These are phyloP conservation scores for Perithous albicinctus DNA, from an alignment of 2,888 invertebrate genomes.

Conservation along the genomic window DNA sequence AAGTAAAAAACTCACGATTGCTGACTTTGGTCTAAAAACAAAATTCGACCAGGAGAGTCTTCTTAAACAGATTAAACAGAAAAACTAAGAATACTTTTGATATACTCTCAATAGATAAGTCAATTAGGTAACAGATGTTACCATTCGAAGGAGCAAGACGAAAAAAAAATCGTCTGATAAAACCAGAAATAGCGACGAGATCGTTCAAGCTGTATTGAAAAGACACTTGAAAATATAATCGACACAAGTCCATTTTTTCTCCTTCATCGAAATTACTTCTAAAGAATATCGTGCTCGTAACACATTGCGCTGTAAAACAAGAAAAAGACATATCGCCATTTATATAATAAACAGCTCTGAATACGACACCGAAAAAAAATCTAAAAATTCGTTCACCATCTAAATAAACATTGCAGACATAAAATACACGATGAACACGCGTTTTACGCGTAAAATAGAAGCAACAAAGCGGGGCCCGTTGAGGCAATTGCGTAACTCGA, in stretches of 20 bases:
- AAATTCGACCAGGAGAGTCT: no score
- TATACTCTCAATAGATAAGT: no score
- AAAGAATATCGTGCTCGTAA: background rate
- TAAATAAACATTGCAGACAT: background rate
- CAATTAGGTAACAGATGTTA: no score
- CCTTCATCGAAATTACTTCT: background rate
- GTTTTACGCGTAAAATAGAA: constrained; percentile 44
- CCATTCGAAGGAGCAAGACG: no score
- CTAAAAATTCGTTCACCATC: background rate
- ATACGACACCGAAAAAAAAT: background rate
- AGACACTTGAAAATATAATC: background rate
- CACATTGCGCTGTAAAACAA: no score
- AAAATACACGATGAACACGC: constrained; percentile 43
- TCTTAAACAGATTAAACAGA: no score
- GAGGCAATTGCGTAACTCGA: constrained; percentile 56
- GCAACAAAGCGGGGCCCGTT: constrained; percentile 56
- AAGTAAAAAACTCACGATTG: no score
- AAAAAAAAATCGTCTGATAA: background rate
- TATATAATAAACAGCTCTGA: no score
- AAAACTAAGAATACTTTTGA: no score
- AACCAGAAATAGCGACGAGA: constrained; percentile 6
- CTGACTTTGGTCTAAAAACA: no score
- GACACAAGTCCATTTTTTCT: background rate
- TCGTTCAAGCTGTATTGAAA: background rate
- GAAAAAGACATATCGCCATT: no score